Conservation (phyloP, 2,113 vertebrate species). For the Ardeotis arabs region DNA sequence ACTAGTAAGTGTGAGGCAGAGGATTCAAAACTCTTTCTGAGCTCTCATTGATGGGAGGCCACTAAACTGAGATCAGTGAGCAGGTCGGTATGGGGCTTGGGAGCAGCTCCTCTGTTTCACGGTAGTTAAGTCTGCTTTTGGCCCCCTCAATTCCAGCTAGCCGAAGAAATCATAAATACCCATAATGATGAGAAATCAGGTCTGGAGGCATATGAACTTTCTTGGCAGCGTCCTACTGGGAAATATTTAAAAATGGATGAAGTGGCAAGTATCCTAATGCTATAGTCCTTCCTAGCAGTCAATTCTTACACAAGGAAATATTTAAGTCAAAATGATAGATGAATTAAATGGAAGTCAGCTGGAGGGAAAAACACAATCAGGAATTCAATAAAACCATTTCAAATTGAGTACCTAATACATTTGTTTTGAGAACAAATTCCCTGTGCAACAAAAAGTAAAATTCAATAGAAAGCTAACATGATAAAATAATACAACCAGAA, state of each 20-base stretch:
- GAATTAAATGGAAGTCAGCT: not conserved
- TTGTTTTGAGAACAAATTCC: constrained; percentile 28
- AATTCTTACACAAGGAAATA: not conserved
- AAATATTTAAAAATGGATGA: not conserved
- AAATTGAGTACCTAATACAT: not conserved
- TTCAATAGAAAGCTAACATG: constrained; percentile 7
- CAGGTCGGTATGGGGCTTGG: not conserved
- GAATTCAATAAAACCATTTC: not conserved
- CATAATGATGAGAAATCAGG: not conserved
- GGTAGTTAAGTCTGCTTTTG: not conserved
- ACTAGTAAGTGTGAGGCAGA: not conserved
- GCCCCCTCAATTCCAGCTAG: not conserved
- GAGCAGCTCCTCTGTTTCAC: not conserved
- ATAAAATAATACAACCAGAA: constrained; percentile 46
- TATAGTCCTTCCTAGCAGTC: not conserved
- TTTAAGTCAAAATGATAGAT: not conserved
- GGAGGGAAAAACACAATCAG: not conserved
- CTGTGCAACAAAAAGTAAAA: not conserved
- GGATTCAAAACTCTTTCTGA: not conserved
- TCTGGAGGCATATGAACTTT: not conserved
- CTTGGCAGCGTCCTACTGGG: not conserved
- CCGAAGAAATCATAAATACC: not conserved
- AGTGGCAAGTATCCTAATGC: not conserved
- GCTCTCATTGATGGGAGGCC: not conserved
- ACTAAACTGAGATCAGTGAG: not conserved